phyloP scores from a whole-genome alignment of 2,113 vertebrate genomes.

The Salvelinus sp. region DNA sequence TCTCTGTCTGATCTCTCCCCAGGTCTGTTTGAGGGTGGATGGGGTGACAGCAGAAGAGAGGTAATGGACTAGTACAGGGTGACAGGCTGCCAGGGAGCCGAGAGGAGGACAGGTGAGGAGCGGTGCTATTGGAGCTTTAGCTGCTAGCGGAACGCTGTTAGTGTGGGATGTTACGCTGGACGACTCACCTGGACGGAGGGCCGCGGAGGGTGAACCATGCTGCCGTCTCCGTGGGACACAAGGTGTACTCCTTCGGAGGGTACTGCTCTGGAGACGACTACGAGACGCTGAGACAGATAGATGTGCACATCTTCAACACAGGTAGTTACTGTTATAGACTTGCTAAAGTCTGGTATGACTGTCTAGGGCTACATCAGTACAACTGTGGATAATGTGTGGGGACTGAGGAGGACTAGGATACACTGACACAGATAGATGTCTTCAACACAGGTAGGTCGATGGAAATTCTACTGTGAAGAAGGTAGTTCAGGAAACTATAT shows the following conservation, averaged over 20 bases:
- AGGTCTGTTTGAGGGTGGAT: conserved; percentile 43
- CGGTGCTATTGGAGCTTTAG: not conserved
- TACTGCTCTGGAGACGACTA: conserved; percentile 99
- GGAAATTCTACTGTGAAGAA: not conserved
- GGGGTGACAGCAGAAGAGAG: conserved; percentile 33
- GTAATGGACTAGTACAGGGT: conserved; percentile 67
- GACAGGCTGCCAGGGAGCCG: conserved; percentile 23
- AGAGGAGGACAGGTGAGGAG: no score
- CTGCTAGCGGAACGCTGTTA: conserved; percentile 44
- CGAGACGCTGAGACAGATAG: conserved; percentile 91
- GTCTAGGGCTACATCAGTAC: no score
- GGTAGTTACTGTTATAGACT: conserved; percentile 58
- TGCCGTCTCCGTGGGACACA: conserved; percentile 94
- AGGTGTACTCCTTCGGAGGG: conserved; percentile 95
- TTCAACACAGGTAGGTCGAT: conserved; percentile 63
- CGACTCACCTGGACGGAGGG: conserved; percentile 96
- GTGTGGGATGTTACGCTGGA: conserved; percentile 95
- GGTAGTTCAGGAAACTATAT: no score
- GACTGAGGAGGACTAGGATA: no score
- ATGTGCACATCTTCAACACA: conserved; percentile 87
- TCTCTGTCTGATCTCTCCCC: not conserved
- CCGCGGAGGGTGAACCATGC: conserved; percentile 98
- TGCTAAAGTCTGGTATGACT: no score
- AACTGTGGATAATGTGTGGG: no score
- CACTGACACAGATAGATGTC: conserved; percentile 56